A percentile compares a stretch with the other conserved stretches of the same genome.
Conservation (phyloP, 2,113 vertebrate genomes). For the Felis catus region F.catus_Fca126_mat1.0 CM031412.1:187431001-187431500, state of each 20-base stretch:
- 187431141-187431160: neutral
- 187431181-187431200: neutral
- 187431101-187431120: neutral
- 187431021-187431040: neutral
- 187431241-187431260: neutral
- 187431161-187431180: neutral
- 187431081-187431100: neutral
- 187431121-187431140: neutral
- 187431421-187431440: neutral
- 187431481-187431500: neutral
- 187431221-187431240: neutral
- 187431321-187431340: neutral
- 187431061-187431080: neutral
- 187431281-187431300: neutral
- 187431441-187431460: neutral
- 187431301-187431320: neutral
- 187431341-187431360: neutral
- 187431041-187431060: neutral
- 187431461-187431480: neutral
- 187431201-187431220: neutral
- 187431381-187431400: neutral
- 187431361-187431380: neutral
- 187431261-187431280: neutral
- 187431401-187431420: neutral
- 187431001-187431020: too few species aligned